Conservation (phyloP, 2,888 invertebrate species). For the Troilus luridus region DNA sequence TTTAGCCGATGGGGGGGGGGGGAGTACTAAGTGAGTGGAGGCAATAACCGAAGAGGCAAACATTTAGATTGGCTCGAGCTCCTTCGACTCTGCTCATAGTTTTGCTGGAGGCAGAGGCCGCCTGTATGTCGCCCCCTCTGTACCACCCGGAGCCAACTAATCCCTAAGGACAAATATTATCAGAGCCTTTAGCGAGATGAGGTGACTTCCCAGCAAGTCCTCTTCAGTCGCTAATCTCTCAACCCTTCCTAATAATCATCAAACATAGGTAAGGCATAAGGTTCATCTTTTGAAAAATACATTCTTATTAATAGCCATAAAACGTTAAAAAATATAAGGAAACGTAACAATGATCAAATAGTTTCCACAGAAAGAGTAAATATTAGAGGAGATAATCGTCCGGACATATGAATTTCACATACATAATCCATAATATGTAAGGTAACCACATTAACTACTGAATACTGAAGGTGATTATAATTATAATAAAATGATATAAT, state of each 20-base stretch:
- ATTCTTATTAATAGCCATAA: too few species aligned
- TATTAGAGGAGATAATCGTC: too few species aligned
- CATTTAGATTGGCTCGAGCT: constrained; percentile 48
- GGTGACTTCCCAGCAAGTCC: not conserved
- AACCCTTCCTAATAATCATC: not conserved
- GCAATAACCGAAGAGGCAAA: constrained; percentile 55
- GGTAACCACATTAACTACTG: too few species aligned
- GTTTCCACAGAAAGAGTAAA: too few species aligned
- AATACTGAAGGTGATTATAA: too few species aligned
- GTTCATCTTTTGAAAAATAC: not conserved
- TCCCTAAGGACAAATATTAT: constrained; percentile 36
- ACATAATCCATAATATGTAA: too few species aligned
- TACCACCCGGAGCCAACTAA: constrained; percentile 15
- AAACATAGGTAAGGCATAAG: not conserved
- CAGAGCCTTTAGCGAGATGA: not conserved
- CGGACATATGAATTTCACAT: too few species aligned
- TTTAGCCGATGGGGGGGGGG: not conserved
- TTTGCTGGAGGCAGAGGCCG: not conserved
- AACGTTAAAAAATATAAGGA: too few species aligned
- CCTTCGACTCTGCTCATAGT: constrained; percentile 18
- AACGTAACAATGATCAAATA: too few species aligned
- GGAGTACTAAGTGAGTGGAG: constrained; percentile 46
- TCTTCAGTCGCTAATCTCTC: not conserved
- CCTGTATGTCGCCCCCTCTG: constrained; percentile 33
- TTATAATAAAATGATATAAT: too few species aligned